Percentiles rank a stretch among this genome's conserved stretches.
These are phyloP conservation scores for Anarsia innoxiella DNA, from an alignment of 2,888 invertebrate species.

Conservation along the genomic window DNA sequence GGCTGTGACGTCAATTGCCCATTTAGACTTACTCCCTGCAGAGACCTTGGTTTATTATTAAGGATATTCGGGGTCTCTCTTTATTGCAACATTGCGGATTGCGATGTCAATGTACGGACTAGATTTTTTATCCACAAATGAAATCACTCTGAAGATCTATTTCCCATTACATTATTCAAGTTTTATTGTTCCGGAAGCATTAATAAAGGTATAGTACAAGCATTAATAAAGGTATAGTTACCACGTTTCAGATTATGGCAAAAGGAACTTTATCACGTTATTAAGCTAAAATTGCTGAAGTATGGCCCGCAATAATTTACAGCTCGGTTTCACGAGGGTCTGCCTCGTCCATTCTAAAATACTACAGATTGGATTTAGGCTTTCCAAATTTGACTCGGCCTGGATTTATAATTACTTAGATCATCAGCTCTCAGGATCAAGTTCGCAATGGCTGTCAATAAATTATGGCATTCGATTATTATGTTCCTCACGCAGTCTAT, in stretches of 20 bases:
- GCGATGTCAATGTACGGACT: too few species aligned
- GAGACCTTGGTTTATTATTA: constrained; percentile 26
- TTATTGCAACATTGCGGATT: not conserved
- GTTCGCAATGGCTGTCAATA: too few species aligned
- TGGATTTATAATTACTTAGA: too few species aligned
- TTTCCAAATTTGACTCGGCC: not conserved
- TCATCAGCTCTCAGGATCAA: too few species aligned
- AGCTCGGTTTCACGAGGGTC: not conserved
- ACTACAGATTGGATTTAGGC: constrained; percentile 1
- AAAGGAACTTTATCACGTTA: not conserved
- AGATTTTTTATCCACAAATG: not conserved
- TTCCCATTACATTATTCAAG: constrained; percentile 2
- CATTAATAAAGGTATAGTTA: too few species aligned
- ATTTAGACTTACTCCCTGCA: constrained; percentile 14
- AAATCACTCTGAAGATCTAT: constrained; percentile 1
- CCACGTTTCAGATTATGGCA: not conserved
- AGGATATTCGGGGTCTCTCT: constrained; percentile 11
- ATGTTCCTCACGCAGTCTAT: constrained; percentile 6
- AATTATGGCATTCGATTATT: too few species aligned
- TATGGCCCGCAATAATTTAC: not conserved
- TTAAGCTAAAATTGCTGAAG: not conserved
- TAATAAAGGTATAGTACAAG: too few species aligned
- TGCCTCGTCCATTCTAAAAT: not conserved
- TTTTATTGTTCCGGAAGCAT: constrained; percentile 11
- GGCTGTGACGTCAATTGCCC: constrained; percentile 35